Percentiles rank a stretch among this genome's conserved stretches.
phyloP scores from a whole-genome alignment of 2,888 invertebrate species.

The Noctuana brunneofusca region DNA sequence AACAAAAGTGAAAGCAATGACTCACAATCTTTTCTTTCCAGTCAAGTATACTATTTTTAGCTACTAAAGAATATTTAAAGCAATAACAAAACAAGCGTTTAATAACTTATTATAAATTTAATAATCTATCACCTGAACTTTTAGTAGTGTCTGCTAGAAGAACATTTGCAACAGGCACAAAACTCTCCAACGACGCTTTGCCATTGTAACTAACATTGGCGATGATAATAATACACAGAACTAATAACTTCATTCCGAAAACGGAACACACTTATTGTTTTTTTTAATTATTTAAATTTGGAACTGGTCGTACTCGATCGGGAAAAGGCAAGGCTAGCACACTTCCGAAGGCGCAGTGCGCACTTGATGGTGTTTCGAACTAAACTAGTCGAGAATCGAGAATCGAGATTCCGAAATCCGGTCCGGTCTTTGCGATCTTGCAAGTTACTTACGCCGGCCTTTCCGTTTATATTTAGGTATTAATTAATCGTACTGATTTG shows the following conservation, averaged over 20 bases:
- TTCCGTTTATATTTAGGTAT: not conserved
- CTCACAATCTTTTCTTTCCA: too few relatives aligned
- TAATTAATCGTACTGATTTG: not conserved
- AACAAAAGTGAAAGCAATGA: slow-evolving; percentile 26
- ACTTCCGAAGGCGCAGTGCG: slow-evolving; percentile 33
- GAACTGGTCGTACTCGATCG: slow-evolving; percentile 15
- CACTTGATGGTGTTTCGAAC: slow-evolving; percentile 35
- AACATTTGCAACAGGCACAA: slow-evolving; percentile 57
- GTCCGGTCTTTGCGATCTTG: not conserved
- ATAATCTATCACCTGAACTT: slow-evolving; percentile 61
- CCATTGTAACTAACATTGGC: slow-evolving; percentile 69
- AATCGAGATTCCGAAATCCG: slow-evolving; percentile 19
- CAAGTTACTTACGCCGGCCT: not conserved
- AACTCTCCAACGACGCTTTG: slow-evolving; percentile 72
- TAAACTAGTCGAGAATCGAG: slow-evolving; percentile 39
- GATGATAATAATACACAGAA: slow-evolving; percentile 64
- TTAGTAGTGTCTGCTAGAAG: slow-evolving; percentile 66
- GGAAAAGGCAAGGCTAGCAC: slow-evolving; percentile 3
- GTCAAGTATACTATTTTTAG: too few relatives aligned
- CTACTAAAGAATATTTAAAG: too few relatives aligned
- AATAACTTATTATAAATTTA: not conserved
- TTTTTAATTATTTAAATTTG: slow-evolving; percentile 10
- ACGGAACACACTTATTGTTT: not conserved
- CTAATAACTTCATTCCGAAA: slow-evolving; percentile 60
- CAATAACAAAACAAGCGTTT: not conserved